A percentile compares a stretch with the other conserved stretches of the same genome.
Evolutionary conservation across 92 coral and sea anemone genomes (phyloP).

Genomic region (Siderastrea radians): DNA sequence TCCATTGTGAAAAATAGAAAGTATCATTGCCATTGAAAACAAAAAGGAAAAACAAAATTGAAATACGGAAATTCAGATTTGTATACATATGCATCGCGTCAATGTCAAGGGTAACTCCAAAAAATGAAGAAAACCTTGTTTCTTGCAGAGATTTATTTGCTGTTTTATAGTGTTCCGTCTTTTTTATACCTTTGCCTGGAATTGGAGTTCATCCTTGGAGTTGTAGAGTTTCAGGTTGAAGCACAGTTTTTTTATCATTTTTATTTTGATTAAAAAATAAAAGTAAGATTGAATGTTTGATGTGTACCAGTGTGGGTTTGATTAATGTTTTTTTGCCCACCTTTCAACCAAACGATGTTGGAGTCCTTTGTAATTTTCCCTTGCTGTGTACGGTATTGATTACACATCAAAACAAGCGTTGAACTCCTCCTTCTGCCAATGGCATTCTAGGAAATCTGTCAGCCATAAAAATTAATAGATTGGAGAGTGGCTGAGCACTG

Average conservation of each 20-base stretch:
- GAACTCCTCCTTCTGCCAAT: constrained; percentile 3
- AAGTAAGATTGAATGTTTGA: background rate
- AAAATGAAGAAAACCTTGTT: no score
- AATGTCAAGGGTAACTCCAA: no score
- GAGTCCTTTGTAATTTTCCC: background rate
- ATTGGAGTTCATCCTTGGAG: background rate
- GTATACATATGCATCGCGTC: no score
- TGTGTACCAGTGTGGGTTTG: background rate
- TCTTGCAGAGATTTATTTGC: no score
- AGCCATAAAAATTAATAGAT: background rate
- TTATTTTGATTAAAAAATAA: background rate
- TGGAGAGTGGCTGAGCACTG: background rate
- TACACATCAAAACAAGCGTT: background rate
- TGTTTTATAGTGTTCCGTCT: no score
- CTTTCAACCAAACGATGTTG: background rate
- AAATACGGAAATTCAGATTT: no score
- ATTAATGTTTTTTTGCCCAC: background rate
- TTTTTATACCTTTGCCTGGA: background rate
- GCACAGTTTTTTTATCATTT: background rate
- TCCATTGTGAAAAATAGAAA: no score
- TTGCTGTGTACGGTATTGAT: background rate
- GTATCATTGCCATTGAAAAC: no score
- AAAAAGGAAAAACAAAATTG: no score
- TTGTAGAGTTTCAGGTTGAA: background rate
- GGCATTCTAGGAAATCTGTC: background rate